Percentiles rank a stretch among this genome's conserved stretches.
These are phyloP conservation scores for Autographa gamma DNA, from an alignment of 2,888 invertebrate genomes.

Conservation along the genomic window DNA sequence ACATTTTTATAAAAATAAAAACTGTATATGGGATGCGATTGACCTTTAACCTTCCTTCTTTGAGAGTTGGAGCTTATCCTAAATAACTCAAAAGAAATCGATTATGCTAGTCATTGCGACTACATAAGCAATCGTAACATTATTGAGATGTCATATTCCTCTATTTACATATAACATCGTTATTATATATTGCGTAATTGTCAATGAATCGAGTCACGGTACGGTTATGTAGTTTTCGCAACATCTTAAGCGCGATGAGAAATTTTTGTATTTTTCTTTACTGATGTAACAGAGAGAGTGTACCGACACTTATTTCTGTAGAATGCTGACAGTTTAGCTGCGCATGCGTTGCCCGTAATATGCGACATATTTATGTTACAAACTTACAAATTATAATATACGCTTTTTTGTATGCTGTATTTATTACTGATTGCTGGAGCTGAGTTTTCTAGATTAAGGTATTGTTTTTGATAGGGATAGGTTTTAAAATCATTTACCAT, in stretches of 20 bases:
- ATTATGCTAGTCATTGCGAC: too few species aligned
- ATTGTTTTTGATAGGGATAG: too few species aligned
- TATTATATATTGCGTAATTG: slow-evolving; percentile 33
- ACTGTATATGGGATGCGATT: too few species aligned
- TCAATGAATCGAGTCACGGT: slow-evolving; percentile 47
- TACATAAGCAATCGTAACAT: neutral
- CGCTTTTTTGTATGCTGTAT: neutral
- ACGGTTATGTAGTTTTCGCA: slow-evolving; percentile 34
- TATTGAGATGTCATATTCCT: slow-evolving; percentile 13
- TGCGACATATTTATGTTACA: slow-evolving; percentile 15
- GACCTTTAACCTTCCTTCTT: neutral
- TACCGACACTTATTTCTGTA: slow-evolving; percentile 20
- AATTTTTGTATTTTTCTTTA: slow-evolving; percentile 55
- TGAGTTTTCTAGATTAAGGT: neutral
- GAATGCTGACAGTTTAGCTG: slow-evolving; percentile 21
- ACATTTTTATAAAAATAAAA: too few species aligned
- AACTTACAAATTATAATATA: slow-evolving; percentile 19
- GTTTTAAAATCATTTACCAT: too few species aligned
- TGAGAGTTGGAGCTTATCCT: neutral
- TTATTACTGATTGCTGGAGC: neutral
- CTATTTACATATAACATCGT: slow-evolving; percentile 21
- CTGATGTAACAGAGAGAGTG: slow-evolving; percentile 67
- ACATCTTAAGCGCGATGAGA: slow-evolving; percentile 39
- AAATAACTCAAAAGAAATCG: neutral
- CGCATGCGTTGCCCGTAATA: slow-evolving; percentile 13